Evolutionary conservation across 2,113 vertebrate species (phyloP).

Genomic region (Alces alces): DNA sequence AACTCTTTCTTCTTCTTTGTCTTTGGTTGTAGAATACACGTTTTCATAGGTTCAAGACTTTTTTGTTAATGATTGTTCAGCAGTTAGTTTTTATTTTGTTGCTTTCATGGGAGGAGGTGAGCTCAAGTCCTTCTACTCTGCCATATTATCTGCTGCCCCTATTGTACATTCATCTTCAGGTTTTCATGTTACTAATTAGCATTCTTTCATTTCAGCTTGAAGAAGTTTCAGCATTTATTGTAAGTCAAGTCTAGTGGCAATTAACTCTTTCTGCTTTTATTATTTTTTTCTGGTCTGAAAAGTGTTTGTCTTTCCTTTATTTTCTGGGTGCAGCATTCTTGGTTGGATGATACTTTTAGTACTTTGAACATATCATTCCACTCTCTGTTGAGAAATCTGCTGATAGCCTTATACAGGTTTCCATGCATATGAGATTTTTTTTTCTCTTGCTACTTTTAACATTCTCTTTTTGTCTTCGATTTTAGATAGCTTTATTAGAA

Average conservation of each 20-base stretch:
- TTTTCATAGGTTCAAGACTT: not conserved
- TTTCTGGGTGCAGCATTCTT: not conserved
- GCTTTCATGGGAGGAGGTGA: not conserved
- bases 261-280: not conserved
- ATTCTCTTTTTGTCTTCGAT: not conserved
- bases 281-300: not conserved
- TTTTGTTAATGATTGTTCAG: not conserved
- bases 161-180: not conserved
- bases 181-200: not conserved
- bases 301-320: not conserved
- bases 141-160: not conserved
- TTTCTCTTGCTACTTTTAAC: not conserved
- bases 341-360: not conserved
- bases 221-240: not conserved
- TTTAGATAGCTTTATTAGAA: not conserved
- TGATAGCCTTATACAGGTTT: not conserved
- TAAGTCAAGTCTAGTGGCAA: not conserved
- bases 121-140: not conserved
- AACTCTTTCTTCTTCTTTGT: not conserved
- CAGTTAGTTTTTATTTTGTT: not conserved
- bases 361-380: not conserved
- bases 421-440: not conserved
- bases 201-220: not conserved
- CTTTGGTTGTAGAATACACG: not conserved
- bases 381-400: not conserved